These are phyloP conservation scores for Xenotilapia leptura DNA, from an alignment of 2,113 vertebrate species.

Conservation along the genomic window DNA sequence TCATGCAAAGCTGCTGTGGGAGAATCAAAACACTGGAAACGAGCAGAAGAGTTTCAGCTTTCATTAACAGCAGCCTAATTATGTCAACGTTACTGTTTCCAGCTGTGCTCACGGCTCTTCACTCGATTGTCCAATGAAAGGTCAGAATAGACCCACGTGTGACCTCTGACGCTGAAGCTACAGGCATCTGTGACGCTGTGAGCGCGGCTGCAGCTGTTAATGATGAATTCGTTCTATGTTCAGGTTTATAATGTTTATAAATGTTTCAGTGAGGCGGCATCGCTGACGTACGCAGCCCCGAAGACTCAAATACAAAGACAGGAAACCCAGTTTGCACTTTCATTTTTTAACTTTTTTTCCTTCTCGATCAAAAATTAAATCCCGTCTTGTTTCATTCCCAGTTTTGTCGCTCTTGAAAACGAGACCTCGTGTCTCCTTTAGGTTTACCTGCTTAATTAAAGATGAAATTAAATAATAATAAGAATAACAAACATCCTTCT, in stretches of 20 bases:
- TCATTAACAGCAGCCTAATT: not conserved
- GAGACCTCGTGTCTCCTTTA: not conserved
- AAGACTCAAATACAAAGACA: not conserved
- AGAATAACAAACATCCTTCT: not conserved
- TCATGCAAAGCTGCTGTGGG: not conserved
- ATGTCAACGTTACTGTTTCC: not conserved
- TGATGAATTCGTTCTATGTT: not conserved
- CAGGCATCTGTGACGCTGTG: not conserved
- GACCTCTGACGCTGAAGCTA: not conserved
- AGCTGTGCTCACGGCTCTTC: not conserved
- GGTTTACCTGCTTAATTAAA: not conserved
- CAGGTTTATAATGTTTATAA: not conserved
- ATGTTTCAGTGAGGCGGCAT: not conserved
- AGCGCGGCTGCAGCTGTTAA: not conserved
- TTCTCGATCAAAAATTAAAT: not conserved
- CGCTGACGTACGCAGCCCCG: fast-evolving
- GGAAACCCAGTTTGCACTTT: too few relatives aligned
- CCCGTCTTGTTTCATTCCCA: not conserved
- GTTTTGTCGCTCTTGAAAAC: not conserved
- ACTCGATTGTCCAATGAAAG: not conserved
- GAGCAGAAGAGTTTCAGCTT: not conserved
- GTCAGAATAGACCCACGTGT: not conserved
- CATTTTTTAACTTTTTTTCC: fast-evolving
- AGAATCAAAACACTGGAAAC: not conserved
- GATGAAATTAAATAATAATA: not conserved